Base-by-base conservation (phyloP, 2,113 vertebrate species). In the Synodontis membranacea region DNA sequence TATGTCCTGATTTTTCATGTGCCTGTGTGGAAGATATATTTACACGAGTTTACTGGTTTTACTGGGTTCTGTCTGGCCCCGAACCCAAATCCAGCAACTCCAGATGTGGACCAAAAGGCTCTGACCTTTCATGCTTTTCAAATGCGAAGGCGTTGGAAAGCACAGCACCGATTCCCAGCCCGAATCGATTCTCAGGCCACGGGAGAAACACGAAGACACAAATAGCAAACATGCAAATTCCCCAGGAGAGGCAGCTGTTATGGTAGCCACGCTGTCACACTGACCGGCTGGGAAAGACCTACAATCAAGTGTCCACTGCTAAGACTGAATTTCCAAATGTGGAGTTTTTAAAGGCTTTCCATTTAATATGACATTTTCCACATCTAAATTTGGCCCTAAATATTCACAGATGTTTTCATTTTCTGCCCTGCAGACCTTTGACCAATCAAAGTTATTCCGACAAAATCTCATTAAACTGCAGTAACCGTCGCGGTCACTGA, bases 61-160 rank as follows among this genome's bases (percentile, higher is more conserved):
- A 83, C 58, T 44, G 78, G 2, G 19, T 84, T 48, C 72, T 88
- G 46, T 80, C 39, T 81, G 64, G 52, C 74, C 58, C 48, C 48
- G 70, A 87, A 54, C 85, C 10, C 25, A 82, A 50, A 78, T 31
- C 84, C 86, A 86, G 88, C 90, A 90, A 78, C 48, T 75, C 82
- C 89, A 89, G 91, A 91, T 92, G 89, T 89, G 82, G 68, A 86
- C 75, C 15, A 15, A 84, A 66, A 82, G 78, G 62, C 44, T 70
- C 50, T 82, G 81, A 87, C 56, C 81, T 81, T 74, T 60, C n/a
- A 81, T 85, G 88, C 88, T 78, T 84, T 70, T 85, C 68, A 60
- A 46, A 52, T 82, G 64, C 58, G 44, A 70, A 85, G 88, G 68
- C 86, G 84, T 83, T 79, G 80, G 42, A 79, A 88, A 86, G 87